Conservation (phyloP, 2,888 invertebrate species). For the Dasysyrphus tricinctus region DNA sequence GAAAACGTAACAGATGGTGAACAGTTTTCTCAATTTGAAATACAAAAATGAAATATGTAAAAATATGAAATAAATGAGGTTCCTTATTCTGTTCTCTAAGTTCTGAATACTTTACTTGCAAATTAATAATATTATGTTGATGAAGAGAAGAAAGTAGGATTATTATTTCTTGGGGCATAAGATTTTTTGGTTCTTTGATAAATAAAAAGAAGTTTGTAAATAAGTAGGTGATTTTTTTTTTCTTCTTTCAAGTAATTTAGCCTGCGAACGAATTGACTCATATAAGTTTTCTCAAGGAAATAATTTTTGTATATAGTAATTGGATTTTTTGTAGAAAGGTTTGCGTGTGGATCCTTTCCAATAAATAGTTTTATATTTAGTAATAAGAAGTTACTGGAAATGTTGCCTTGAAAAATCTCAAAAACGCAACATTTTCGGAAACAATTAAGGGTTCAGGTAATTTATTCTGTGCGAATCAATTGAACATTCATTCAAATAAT, state of each 20-base stretch:
- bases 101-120: background rate
- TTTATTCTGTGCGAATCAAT: no score
- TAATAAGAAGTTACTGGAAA: no score
- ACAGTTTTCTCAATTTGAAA: slow-evolving; percentile 5
- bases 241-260: background rate
- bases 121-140: slow-evolving; percentile 10
- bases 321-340: no score
- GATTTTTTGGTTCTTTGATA: background rate
- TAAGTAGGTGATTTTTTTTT: background rate
- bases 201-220: background rate
- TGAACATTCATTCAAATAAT: no score
- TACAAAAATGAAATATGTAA: background rate
- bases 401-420: no score
- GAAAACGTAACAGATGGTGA: slow-evolving; percentile 16
- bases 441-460: no score
- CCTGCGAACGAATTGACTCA: background rate
- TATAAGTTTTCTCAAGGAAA: background rate
- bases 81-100: background rate
- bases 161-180: slow-evolving; percentile 3
- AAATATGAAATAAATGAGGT: slow-evolving; percentile 23
- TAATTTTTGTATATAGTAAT: background rate
- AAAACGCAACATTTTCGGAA: no score
- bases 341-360: no score
- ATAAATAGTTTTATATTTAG: no score
- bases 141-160: background rate